phyloP scores from a whole-genome alignment of 2,888 invertebrate genomes.

The Plagodis pulveraria region DNA sequence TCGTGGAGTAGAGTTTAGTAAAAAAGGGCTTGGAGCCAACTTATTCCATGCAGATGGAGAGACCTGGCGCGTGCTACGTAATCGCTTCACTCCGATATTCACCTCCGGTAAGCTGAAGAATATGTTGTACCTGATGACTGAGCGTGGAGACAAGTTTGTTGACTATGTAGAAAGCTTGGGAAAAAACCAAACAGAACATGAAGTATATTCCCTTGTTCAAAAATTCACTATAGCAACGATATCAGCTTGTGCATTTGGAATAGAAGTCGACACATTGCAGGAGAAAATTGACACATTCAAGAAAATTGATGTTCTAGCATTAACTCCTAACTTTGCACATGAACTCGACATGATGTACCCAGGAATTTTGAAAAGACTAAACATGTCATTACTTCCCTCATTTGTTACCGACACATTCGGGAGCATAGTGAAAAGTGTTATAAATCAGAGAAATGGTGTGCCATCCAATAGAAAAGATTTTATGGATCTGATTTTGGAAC shows the following conservation, averaged over 20 bases:
- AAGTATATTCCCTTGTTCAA: constrained; percentile 47
- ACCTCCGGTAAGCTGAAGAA: constrained; percentile 64
- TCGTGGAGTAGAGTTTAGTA: constrained; percentile 54
- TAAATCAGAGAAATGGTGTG: constrained; percentile 48
- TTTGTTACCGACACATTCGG: constrained; percentile 44
- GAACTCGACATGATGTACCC: constrained; percentile 58
- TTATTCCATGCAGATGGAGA: constrained; percentile 59
- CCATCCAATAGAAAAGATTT: constrained; percentile 36
- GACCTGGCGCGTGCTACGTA: constrained; percentile 56
- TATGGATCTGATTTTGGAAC: constrained; percentile 51
- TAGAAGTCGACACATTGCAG: constrained; percentile 45
- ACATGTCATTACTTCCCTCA: constrained; percentile 45
- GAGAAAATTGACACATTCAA: constrained; percentile 28
- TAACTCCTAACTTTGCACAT: constrained; percentile 26
- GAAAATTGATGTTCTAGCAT: constrained; percentile 33
- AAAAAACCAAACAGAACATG: constrained; percentile 40
- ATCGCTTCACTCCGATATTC: constrained; percentile 58
- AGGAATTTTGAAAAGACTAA: constrained; percentile 50
- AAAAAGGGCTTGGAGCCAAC: constrained; percentile 54
- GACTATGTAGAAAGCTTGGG: constrained; percentile 38
- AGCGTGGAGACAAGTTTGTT: constrained; percentile 49
- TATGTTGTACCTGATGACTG: constrained; percentile 57
- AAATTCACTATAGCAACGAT: constrained; percentile 54
- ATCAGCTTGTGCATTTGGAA: constrained; percentile 55
- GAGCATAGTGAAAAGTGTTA: constrained; percentile 43